These are phyloP conservation scores for Champsocephalus esox DNA, from an alignment of 2,797 vertebrate genomes.

Conservation along the genomic window DNA sequence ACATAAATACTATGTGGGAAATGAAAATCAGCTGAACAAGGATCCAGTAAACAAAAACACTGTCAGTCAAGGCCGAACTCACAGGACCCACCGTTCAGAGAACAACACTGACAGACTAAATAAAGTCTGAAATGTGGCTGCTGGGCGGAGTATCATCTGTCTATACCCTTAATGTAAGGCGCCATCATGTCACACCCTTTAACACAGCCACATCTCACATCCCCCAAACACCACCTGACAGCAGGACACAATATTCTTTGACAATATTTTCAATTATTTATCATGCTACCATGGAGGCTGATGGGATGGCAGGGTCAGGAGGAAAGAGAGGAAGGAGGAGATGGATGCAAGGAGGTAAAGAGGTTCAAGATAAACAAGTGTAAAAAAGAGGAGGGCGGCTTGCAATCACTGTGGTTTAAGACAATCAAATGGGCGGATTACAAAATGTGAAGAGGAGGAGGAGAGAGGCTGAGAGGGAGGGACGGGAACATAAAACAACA, in stretches of 20 bases:
- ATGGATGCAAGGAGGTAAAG: neutral
- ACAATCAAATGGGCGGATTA: conserved; percentile 67
- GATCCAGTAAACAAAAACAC: conserved; percentile 40
- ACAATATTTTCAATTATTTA: conserved; percentile 38
- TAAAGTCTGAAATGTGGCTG: conserved; percentile 28
- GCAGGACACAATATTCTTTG: neutral
- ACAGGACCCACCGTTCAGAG: conserved; percentile 4
- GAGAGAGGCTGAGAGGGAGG: conserved; percentile 11
- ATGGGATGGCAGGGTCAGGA: neutral
- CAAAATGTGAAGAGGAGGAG: conserved; percentile 49
- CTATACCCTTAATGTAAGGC: neutral
- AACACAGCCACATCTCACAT: neutral
- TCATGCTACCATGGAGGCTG: neutral
- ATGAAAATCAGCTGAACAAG: conserved; percentile 25
- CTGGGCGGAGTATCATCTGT: conserved; percentile 24
- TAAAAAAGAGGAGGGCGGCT: conserved; percentile 25
- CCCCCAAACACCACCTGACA: conserved; percentile 11
- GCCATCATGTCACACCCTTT: conserved; percentile 10
- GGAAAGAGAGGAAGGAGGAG: neutral
- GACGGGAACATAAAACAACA: conserved; percentile 46
- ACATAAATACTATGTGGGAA: conserved; percentile 29
- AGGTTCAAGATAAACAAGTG: conserved; percentile 39
- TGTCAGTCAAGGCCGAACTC: conserved; percentile 24
- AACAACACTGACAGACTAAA: conserved; percentile 2
- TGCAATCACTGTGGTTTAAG: conserved; percentile 22